A percentile compares a stretch with the other conserved stretches of the same genome.
These are phyloP conservation scores for Uropsilus gracilis DNA, from an alignment of 2,113 vertebrate species.

Conservation along the genomic window DNA sequence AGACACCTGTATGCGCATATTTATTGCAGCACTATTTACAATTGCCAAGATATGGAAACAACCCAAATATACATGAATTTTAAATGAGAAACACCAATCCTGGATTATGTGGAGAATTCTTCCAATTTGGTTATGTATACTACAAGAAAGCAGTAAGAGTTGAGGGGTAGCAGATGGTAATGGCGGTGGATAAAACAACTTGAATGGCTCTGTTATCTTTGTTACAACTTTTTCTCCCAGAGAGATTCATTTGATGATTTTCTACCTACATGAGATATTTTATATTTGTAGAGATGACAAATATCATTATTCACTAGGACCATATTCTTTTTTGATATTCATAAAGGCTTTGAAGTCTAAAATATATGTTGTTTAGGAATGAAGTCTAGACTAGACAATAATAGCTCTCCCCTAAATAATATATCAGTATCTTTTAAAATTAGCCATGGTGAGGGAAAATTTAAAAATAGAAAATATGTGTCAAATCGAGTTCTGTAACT, in stretches of 20 bases:
- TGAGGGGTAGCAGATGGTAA: background rate
- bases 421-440: constrained; percentile 48
- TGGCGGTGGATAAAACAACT: background rate
- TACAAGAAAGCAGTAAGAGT: background rate
- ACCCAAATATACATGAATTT: background rate
- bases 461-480: constrained; percentile 39
- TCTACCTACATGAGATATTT: constrained; percentile 56
- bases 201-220: constrained; percentile 40
- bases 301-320: constrained; percentile 13
- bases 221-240: constrained; percentile 32
- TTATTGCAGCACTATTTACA: no score
- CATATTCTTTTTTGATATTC: constrained; percentile 35
- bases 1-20: no score
- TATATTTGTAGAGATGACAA: constrained; percentile 28
- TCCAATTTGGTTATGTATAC: background rate
- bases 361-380: constrained; percentile 45
- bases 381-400: constrained; percentile 58
- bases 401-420: constrained; percentile 55
- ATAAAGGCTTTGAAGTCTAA: constrained; percentile 53
- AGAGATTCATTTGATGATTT: constrained; percentile 20
- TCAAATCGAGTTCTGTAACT: constrained; percentile 18
- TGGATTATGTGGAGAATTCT: background rate
- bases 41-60: no score
- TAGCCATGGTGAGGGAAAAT: background rate
- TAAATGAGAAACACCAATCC: background rate